Evolutionary conservation across 2,888 invertebrate species (phyloP).

Genomic region (Cristatella mucedo): DNA sequence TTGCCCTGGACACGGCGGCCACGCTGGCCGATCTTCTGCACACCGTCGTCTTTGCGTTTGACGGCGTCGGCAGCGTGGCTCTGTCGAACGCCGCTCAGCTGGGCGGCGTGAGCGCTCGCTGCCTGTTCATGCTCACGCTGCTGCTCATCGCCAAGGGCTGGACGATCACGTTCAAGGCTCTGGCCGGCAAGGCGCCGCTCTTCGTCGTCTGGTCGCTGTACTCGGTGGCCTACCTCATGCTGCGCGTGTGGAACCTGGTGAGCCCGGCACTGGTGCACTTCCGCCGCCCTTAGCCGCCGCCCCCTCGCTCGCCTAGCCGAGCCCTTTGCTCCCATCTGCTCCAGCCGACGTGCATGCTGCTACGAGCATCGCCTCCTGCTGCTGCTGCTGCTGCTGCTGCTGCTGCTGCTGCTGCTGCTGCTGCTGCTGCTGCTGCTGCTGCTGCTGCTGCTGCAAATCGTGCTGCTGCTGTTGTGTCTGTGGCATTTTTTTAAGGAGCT

Average conservation of each 20-base stretch:
- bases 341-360: too few relatives aligned
- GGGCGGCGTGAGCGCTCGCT: constrained; percentile 73
- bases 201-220: constrained; percentile 80
- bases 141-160: constrained; percentile 86
- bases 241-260: constrained; percentile 92
- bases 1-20: constrained; percentile 56
- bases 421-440: too few relatives aligned
- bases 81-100: constrained; percentile 76
- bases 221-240: constrained; percentile 70
- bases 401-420: too few relatives aligned
- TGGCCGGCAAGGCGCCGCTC: constrained; percentile 65
- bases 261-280: too few relatives aligned
- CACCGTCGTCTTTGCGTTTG: constrained; percentile 70
- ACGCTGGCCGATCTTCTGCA: constrained; percentile 72
- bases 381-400: too few relatives aligned
- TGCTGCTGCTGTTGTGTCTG: too few relatives aligned
- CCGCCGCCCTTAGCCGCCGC: too few relatives aligned
- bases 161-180: constrained; percentile 77
- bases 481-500: too few relatives aligned
- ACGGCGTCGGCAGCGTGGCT: constrained; percentile 69
- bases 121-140: constrained; percentile 78
- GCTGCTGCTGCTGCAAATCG: too few relatives aligned
- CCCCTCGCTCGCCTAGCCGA: too few relatives aligned
- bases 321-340: too few relatives aligned
- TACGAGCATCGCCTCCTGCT: too few relatives aligned